Conservation (phyloP, 1,140 invertebrate genomes). For the Formica exsecta region DNA sequence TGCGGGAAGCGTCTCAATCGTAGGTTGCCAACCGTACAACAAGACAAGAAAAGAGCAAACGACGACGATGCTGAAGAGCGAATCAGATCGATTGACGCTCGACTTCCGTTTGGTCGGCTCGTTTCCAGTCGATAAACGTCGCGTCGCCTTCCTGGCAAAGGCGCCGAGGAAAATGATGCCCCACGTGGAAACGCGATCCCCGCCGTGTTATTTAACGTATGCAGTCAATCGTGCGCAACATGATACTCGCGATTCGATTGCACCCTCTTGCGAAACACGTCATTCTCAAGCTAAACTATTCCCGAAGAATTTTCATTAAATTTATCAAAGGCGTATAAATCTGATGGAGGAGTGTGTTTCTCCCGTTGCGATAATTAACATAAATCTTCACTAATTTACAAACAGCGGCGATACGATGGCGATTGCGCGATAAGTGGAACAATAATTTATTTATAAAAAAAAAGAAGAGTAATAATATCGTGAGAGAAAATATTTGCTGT, state of each 20-base stretch:
- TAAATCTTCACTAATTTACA: not conserved
- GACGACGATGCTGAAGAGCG: constrained; percentile 18
- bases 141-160: not conserved
- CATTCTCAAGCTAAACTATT: not conserved
- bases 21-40: not conserved
- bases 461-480: not conserved
- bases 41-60: not conserved
- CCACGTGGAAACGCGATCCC: not conserved
- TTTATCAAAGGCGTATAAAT: not conserved
- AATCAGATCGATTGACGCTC: constrained; percentile 26
- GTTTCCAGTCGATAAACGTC: constrained; percentile 16
- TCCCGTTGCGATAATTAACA: not conserved
- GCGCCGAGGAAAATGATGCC: not conserved
- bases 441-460: not conserved
- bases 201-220: not conserved
- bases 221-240: not conserved
- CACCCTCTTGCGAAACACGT: not conserved
- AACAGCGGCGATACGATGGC: not conserved
- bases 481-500: not conserved
- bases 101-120: constrained; percentile 27
- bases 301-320: too few species aligned
- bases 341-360: too few species aligned
- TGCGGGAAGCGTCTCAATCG: constrained; percentile 3
- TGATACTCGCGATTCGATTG: not conserved
- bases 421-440: not conserved